Conservation (phyloP, 2,113 vertebrate species). For the Dendropsophus ebraccatus region DNA sequence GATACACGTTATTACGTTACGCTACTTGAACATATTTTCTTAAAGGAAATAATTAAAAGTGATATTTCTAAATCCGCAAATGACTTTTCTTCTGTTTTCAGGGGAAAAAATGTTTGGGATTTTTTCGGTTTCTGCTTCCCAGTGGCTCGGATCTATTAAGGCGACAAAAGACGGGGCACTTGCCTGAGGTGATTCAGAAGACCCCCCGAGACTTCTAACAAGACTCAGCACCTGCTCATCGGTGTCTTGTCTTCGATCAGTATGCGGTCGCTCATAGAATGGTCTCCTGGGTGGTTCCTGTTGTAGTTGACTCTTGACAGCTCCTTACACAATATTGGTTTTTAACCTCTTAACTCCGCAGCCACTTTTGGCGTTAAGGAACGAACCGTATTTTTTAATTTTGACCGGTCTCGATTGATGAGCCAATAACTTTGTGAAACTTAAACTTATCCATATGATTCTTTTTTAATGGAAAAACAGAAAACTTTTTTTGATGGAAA, state of each 20-base stretch:
- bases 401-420: too few relatives aligned
- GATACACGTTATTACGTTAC: conserved; percentile 24
- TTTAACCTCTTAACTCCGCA: too few relatives aligned
- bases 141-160: not conserved
- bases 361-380: too few relatives aligned
- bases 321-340: not conserved
- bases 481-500: too few relatives aligned
- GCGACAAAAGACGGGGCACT: not conserved
- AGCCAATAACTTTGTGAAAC: too few relatives aligned
- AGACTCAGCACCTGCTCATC: not conserved
- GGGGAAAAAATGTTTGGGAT: not conserved
- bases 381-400: too few relatives aligned
- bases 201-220: not conserved
- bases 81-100: not conserved
- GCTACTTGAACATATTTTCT: conserved; percentile 3
- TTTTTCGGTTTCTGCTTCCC: not conserved
- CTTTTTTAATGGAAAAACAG: too few relatives aligned
- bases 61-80: not conserved
- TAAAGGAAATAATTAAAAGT: conserved; percentile 27
- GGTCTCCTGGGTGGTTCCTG: not conserved
- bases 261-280: not conserved
- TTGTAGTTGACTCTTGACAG: not conserved
- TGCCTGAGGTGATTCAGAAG: not conserved
- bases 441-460: too few relatives aligned
- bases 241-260: not conserved